Evolutionary conservation across 2,888 invertebrate species (phyloP), one percentile per base, ranked within the genome.

Genomic region (Hypsopygia costalis): DNA sequence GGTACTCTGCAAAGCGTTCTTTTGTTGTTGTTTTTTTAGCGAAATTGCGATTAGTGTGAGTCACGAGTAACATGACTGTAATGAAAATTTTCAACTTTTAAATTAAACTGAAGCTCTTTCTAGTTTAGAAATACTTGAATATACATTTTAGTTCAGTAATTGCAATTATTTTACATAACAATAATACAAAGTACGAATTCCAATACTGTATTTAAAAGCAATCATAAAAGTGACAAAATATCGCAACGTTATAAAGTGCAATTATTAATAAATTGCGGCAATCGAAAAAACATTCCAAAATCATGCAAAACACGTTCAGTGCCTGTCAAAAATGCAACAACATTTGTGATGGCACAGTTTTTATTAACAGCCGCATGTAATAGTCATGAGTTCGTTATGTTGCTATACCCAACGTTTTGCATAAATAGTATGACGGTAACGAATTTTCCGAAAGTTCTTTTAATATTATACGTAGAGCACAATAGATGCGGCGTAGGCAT

Each of bases 401-500:
- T 29, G 20, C 9, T 29, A 30, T 29, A 36, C 10, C 36, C 10
- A 10, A 20, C 20, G 36, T 36, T 25, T 36, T 36, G 29, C 30
- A 40, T 27, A 36, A 46, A 44, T 46, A 44, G 43, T 43, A 20
- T 8, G 21, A 11, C 38, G 31, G 49, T 56, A 51, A 61, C 50
- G 51, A 57, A 56, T 51, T 58, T 58, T 53, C 51, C 51, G 53
- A 60, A 51, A 57, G 52, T 56, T 52, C 46, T 51, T 57, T 57
- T 55, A 52, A 58, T 58, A 53, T 54, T 60, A 55, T 58, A 62
- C 51, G 30, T 20, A 46, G 40, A 43, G 43, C 58, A 69, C 69
- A 76, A 76, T 71, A 68, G 66, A 69, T 68, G 57, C 61, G 52
- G 46, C 58, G 61, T 69, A 70, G 68, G 67, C 64, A 67, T 69